Conservation (phyloP, 1,140 invertebrate genomes). For the Micrasema longulum region DNA sequence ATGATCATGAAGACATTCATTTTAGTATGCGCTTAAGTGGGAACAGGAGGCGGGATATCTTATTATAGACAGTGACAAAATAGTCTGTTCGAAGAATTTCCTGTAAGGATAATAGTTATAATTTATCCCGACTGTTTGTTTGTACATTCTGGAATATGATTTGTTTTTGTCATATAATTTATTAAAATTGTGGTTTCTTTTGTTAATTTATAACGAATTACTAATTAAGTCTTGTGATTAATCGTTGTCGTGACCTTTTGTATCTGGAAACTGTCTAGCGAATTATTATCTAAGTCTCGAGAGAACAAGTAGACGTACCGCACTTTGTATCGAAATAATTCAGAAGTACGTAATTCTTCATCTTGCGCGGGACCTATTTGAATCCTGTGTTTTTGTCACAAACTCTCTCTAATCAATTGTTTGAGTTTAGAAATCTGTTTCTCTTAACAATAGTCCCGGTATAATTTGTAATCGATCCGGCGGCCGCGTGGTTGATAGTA, state of each 20-base stretch:
- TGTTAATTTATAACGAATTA: conserved; percentile 14
- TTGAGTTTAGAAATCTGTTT: no score
- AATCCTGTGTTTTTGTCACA: background rate
- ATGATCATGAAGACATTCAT: background rate
- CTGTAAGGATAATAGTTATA: background rate
- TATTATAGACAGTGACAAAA: conserved; percentile 19
- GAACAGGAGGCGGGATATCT: background rate
- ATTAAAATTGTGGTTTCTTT: background rate
- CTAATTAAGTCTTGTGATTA: conserved; percentile 15
- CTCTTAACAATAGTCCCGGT: no score
- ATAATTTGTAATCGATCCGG: no score
- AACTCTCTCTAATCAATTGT: background rate
- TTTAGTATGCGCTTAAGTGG: background rate
- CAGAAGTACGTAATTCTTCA: background rate
- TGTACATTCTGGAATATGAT: no score
- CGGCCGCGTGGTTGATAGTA: no score
- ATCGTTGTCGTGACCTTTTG: conserved; percentile 19
- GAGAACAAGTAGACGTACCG: no score
- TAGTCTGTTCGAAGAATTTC: conserved; percentile 11
- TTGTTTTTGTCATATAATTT: no score
- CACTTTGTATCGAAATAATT: background rate
- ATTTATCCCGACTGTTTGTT: no score
- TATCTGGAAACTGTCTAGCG: conserved; percentile 24
- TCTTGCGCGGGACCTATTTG: background rate
- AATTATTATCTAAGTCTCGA: background rate